Evolutionary conservation across 1,140 invertebrate genomes (phyloP).

Genomic region (Drosophila pallidifrons): DNA sequence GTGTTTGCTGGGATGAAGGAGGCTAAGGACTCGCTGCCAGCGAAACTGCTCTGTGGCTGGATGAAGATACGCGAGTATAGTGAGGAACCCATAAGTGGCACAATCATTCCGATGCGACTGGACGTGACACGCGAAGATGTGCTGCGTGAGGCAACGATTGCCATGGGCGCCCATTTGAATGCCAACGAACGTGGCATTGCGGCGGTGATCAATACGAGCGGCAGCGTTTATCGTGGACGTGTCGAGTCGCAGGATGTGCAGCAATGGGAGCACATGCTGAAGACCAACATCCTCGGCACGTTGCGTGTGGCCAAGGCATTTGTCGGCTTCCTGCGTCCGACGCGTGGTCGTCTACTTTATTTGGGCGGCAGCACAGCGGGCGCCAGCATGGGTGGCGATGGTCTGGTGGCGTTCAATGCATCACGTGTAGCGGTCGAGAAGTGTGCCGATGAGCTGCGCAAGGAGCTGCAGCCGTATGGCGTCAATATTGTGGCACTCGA

Average conservation of each 20-base stretch:
- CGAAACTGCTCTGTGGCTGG: slow-evolving; percentile 87
- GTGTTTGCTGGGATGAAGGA: slow-evolving; percentile 91
- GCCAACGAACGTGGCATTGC: slow-evolving; percentile 93
- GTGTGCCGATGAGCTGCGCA: slow-evolving; percentile 89
- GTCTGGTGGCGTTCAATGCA: slow-evolving; percentile 89
- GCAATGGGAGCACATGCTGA: slow-evolving; percentile 91
- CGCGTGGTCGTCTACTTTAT: slow-evolving; percentile 87
- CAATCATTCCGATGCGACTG: slow-evolving; percentile 89
- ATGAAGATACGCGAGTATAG: slow-evolving; percentile 87
- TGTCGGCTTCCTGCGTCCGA: slow-evolving; percentile 88
- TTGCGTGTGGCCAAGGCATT: slow-evolving; percentile 91
- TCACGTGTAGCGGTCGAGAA: slow-evolving; percentile 90
- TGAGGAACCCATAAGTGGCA: slow-evolving; percentile 82
- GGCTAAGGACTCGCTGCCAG: slow-evolving; percentile 86
- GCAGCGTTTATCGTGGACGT: slow-evolving; percentile 89
- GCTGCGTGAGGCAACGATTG: slow-evolving; percentile 90
- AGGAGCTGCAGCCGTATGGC: slow-evolving; percentile 88
- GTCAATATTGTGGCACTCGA: slow-evolving; percentile 91
- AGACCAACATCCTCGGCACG: slow-evolving; percentile 91
- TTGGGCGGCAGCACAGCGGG: slow-evolving; percentile 84
- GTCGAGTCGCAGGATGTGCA: slow-evolving; percentile 90
- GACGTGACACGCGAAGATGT: slow-evolving; percentile 93
- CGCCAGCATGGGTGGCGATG: slow-evolving; percentile 84
- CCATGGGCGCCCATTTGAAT: slow-evolving; percentile 91
- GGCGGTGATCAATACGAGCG: slow-evolving; percentile 93